Conservation (phyloP, 1,140 invertebrate species). For the Arctopsyche grandis region DNA sequence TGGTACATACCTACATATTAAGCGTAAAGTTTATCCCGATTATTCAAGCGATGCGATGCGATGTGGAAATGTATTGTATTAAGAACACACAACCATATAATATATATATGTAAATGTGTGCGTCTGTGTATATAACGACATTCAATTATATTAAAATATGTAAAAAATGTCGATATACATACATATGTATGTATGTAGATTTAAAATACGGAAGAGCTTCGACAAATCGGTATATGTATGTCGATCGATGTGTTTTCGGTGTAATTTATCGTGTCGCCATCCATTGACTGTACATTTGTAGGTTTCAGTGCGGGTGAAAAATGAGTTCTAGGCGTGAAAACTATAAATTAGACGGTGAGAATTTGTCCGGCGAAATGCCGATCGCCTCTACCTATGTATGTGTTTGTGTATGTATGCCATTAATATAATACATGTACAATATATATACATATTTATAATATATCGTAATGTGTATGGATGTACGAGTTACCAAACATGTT, state of each 20-base stretch:
- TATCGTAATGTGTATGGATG: not conserved
- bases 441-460: not conserved
- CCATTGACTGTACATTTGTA: not conserved
- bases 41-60: too few species aligned
- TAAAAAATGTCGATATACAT: too few species aligned
- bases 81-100: too few species aligned
- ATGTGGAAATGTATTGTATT: too few species aligned
- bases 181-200: too few species aligned
- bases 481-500: conserved; percentile 5
- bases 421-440: not conserved
- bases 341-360: conserved; percentile 16
- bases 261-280: not conserved
- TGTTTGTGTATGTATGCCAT: too few species aligned
- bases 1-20: too few species aligned
- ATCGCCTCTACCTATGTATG: not conserved
- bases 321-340: conserved; percentile 24
- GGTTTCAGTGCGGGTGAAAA: conserved; percentile 2
- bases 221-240: not conserved
- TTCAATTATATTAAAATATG: too few species aligned
- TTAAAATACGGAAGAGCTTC: not conserved
- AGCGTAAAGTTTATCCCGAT: too few species aligned
- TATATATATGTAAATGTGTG: too few species aligned
- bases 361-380: conserved; percentile 4
- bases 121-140: too few species aligned
- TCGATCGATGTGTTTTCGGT: conserved; percentile 2